Conservation (phyloP, 2,113 vertebrate genomes). For the Alouatta palliata region DNA sequence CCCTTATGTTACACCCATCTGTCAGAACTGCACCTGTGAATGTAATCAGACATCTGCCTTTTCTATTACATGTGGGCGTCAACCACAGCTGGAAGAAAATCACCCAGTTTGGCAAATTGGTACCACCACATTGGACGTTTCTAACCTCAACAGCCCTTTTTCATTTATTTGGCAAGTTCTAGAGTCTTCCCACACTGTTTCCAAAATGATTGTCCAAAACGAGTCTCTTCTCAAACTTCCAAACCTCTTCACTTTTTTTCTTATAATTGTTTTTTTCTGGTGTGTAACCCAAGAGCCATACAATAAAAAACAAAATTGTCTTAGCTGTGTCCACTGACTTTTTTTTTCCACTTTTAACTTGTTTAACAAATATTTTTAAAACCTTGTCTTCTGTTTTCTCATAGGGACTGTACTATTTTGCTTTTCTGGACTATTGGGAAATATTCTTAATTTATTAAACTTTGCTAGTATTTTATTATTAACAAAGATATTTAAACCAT, state of each 20-base stretch:
- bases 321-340: background rate
- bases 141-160: background rate
- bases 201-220: background rate
- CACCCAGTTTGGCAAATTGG: background rate
- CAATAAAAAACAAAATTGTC: background rate
- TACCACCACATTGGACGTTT: background rate
- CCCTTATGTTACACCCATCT: background rate
- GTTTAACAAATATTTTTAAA: background rate
- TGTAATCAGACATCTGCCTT: background rate
- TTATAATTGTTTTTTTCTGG: conserved; percentile 17
- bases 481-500: background rate
- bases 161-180: background rate
- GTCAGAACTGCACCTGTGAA: background rate
- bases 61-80: background rate
- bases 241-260: background rate
- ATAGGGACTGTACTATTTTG: background rate
- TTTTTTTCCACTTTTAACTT: background rate
- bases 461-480: background rate
- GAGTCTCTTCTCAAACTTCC: background rate
- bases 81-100: background rate
- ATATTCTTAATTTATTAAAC: background rate
- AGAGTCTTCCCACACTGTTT: background rate
- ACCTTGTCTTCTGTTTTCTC: background rate
- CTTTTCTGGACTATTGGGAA: background rate
- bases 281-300: background rate